Base-by-base conservation (phyloP, 2,888 invertebrate species). In the Gandaritis pyraliata region DNA sequence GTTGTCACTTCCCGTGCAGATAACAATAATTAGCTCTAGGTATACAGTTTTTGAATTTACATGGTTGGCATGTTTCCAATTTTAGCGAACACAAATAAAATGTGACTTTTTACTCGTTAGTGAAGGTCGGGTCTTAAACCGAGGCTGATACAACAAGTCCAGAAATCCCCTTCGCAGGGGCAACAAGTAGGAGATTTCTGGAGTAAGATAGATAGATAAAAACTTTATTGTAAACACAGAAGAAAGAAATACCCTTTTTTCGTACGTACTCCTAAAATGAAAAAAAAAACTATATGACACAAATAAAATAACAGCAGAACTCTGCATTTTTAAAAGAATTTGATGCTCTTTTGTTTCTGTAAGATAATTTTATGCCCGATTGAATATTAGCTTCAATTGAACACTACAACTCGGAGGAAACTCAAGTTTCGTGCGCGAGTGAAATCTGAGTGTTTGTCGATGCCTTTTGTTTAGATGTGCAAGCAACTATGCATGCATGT, bases 81-180 rank as follows among this genome's bases (percentile, higher is more conserved):
- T 74, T 72, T 71, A 73, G 68, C 63, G 58, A 82, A 81, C 83
- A 76, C 78, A 86, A 87, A 87, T 87, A 86, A 87, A 82, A 78
- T 66, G 73, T 69, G 68, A 75, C 75, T 76, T 79, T 76, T 75
- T 74, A 73, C 71, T 69, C 45, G 67, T 65, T 49, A 50, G 33
- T 56, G 55, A 59, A 59, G 59, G 59, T 64, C 52, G 46, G 47
- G 13, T 41, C 38, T 58, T 49, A 52, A n/a, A 47, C 47, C 10
- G 48, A 61, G 41, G 16, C 29, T n/a, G 29, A 54, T 41, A 45
- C 23, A 5, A 46, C 12, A n/a, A n/a, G n/a, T n/a, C n/a, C n/a
- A n/a, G n/a, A n/a, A n/a, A n/a, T n/a, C n/a, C n/a, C n/a, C n/a
- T n/a, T n/a, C n/a, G n/a, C n/a, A n/a, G n/a, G n/a, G n/a, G n/a